Conservation (phyloP, 2,888 invertebrate genomes). For the Calameuta idolon region DNA sequence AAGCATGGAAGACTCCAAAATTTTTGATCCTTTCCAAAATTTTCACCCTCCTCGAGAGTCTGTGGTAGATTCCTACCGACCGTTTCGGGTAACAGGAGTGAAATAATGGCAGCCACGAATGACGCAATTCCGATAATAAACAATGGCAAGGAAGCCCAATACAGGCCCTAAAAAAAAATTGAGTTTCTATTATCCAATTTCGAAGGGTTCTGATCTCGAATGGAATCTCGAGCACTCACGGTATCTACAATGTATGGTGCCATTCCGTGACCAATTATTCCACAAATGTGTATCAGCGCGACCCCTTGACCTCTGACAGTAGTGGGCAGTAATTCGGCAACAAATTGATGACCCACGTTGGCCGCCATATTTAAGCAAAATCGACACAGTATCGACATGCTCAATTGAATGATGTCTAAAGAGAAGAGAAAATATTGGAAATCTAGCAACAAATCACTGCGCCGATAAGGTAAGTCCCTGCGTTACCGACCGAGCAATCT, state of each 20-base stretch:
- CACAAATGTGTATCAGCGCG: conserved; percentile 87
- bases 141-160: conserved; percentile 73
- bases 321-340: conserved; percentile 87
- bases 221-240: conserved; percentile 67
- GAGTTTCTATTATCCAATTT: not conserved
- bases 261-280: conserved; percentile 85
- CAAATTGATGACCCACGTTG: conserved; percentile 90
- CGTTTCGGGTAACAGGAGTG: conserved; percentile 87
- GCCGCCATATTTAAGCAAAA: conserved; percentile 90
- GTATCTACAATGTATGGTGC: conserved; percentile 88
- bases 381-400: conserved; percentile 84
- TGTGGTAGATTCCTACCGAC: conserved; percentile 88
- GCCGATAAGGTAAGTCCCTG: too few species aligned
- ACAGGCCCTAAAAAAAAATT: conserved; percentile 41
- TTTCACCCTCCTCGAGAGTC: conserved; percentile 85
- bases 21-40: conserved; percentile 82
- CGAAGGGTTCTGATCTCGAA: not conserved
- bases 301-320: conserved; percentile 89
- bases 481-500: too few species aligned
- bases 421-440: conserved; percentile 22
- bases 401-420: conserved; percentile 77
- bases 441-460: too few species aligned
- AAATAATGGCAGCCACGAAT: conserved; percentile 77
- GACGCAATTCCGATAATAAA: conserved; percentile 81
- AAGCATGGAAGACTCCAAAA: conserved; percentile 80